Evolutionary conservation across 2,113 vertebrate species (phyloP).

Genomic region (Accipiter virgatus): DNA sequence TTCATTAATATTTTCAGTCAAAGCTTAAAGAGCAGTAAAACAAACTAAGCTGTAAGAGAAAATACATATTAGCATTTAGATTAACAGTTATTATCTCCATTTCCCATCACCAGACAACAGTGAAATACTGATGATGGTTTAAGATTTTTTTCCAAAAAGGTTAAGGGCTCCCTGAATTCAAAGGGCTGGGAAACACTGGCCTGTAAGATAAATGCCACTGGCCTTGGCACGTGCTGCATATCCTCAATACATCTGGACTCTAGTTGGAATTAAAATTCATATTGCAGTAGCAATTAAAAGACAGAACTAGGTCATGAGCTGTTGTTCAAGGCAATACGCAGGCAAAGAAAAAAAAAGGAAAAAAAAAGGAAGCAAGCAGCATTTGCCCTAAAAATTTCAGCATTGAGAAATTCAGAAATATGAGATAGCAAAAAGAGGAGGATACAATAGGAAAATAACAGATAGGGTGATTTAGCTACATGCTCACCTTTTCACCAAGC

Average conservation of each 20-base stretch:
- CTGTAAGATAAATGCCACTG: neutral
- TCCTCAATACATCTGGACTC: conserved; percentile 9
- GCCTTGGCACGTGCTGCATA: neutral
- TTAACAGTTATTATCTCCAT: conserved; percentile 6
- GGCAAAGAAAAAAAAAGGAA: neutral
- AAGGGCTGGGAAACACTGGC: neutral
- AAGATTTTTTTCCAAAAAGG: neutral
- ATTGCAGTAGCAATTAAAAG: conserved; percentile 53
- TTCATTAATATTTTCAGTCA: neutral
- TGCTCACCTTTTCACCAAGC: neutral
- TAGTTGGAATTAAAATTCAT: conserved; percentile 35
- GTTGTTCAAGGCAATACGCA: conserved; percentile 26
- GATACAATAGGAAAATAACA: neutral
- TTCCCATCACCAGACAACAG: conserved; percentile 9
- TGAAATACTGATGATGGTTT: neutral
- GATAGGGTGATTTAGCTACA: neutral
- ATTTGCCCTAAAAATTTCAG: neutral
- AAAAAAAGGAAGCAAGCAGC: neutral
- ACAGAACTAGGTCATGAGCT: conserved; percentile 58
- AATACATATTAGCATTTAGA: conserved; percentile 49
- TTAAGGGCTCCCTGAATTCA: neutral
- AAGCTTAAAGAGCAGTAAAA: conserved; percentile 8
- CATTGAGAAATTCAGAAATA: neutral
- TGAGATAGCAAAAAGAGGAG: neutral
- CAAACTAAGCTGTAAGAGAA: conserved; percentile 1